phyloP scores from a whole-genome alignment of 2,888 invertebrate species.

The Caenorhabditis virilis region DNA sequence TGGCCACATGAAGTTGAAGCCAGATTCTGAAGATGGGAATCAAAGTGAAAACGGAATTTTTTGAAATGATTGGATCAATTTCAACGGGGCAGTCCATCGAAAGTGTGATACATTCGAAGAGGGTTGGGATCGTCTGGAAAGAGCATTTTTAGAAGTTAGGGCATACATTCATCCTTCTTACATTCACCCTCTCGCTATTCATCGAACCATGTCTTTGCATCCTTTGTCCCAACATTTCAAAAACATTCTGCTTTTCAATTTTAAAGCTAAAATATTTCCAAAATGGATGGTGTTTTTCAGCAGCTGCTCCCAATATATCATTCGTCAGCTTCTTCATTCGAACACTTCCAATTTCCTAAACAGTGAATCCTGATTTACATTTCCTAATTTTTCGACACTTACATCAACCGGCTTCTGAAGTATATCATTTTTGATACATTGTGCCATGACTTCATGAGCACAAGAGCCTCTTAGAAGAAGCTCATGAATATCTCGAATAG shows the following conservation, averaged over 20 bases:
- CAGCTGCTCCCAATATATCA: slow-evolving; percentile 16
- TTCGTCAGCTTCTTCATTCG: slow-evolving; percentile 31
- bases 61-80: slow-evolving; percentile 31
- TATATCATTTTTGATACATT: slow-evolving; percentile 21
- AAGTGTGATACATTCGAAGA: slow-evolving; percentile 29
- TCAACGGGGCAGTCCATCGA: slow-evolving; percentile 27
- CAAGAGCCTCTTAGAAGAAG: slow-evolving; percentile 22
- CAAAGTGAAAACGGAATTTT: slow-evolving; percentile 15
- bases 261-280: slow-evolving; percentile 31
- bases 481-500: slow-evolving; percentile 32
- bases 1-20: slow-evolving; percentile 30
- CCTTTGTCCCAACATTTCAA: slow-evolving; percentile 20
- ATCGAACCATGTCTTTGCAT: slow-evolving; percentile 2
- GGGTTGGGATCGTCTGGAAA: slow-evolving; percentile 15
- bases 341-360: slow-evolving; percentile 26
- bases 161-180: too few relatives aligned
- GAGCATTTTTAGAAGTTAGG: neutral
- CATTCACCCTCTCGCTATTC: neutral
- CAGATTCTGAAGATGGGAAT: slow-evolving; percentile 29
- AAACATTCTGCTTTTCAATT: slow-evolving; percentile 27
- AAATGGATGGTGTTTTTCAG: slow-evolving; percentile 33
- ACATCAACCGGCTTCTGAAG: slow-evolving; percentile 29
- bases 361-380: too few relatives aligned
- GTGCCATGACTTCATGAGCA: slow-evolving; percentile 28
- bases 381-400: too few relatives aligned